Base-by-base conservation (phyloP, 1,140 invertebrate genomes). In the Heliconius congener region DNA sequence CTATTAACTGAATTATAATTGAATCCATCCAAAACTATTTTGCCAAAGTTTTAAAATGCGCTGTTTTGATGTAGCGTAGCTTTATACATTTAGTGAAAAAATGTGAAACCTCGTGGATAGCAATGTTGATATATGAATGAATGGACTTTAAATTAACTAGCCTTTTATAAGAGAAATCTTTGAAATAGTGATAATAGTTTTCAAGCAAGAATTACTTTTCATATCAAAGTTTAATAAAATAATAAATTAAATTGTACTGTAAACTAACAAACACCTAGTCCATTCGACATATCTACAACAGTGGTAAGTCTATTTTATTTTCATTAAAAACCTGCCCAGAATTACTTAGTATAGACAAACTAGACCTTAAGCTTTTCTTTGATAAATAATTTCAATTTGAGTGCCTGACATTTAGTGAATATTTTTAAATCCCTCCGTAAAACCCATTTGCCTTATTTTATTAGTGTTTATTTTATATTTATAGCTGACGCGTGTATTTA, bases 371-470 rank as follows among this genome's bases (percentile, higher is more conserved):
- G 86, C 76, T 66, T 83, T 86, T 60, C 34, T 86, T 88, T 88
- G 78, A 82, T 85, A 78, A 85, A 89, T 87, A 80, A 71, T 89
- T 91, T 91, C 85, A 86, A 91, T 92, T 92, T 90, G 85, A 93
- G 91, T 93, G 91, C 91, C 91, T 91, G 83, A 88, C 85, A 86
- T 87, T 82, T 82, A 82, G 71, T 80, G 70, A 79, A 82, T 79
- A 82, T 84, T 80, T 90, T 92, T 30, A 60, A 91, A 86, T 93
- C 93, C 93, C 91, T 93, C 93, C 93, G 92, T 86, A 84, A 90
- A 74, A 90, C 85, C 90, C 87, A 80, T 94, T 92, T 93, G 93
- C 93, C 93, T 94, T 94, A 94, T 93, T 93, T 94, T 93, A 90
- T 90, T 93, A 94, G 91, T 81, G 75, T 87, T 87, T 83, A 81